Evolutionary conservation across 2,113 vertebrate species (phyloP).

Genomic region (Centropus bengalensis): DNA sequence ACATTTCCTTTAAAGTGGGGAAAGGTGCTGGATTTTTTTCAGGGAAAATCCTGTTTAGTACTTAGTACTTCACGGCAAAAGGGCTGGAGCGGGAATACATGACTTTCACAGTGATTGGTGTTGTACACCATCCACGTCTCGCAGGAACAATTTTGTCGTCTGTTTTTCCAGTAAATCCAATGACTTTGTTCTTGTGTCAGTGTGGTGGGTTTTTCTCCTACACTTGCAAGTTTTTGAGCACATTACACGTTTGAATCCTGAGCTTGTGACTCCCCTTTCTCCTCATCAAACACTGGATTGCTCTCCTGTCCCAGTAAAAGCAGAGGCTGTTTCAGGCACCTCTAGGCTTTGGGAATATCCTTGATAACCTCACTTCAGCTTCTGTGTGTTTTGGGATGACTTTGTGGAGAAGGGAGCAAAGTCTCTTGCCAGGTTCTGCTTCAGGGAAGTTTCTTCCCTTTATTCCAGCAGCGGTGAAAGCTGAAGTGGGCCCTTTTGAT

Average conservation of each 20-base stretch:
- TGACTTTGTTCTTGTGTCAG: neutral
- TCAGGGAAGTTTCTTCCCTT: neutral
- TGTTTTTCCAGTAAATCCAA: neutral
- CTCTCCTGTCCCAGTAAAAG: neutral
- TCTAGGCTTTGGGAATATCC: neutral
- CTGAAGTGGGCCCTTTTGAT: neutral
- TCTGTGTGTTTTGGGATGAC: neutral
- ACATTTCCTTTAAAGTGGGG: neutral
- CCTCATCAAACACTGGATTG: neutral
- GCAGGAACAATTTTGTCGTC: too few relatives aligned
- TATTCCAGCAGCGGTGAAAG: neutral
- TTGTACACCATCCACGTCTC: neutral
- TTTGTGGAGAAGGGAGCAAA: neutral
- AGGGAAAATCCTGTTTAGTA: neutral
- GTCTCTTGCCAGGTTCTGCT: neutral
- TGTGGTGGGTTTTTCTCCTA: fast-evolving
- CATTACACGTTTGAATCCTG: neutral
- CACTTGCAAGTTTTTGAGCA: neutral
- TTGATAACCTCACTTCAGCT: neutral
- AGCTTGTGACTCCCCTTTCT: neutral
- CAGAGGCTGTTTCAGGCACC: neutral
- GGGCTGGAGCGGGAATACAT: neutral
- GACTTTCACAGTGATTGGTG: neutral
- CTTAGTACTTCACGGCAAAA: neutral
- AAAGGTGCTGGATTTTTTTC: neutral